Evolutionary conservation across 2,888 invertebrate species (phyloP), one percentile per base, ranked within the genome.

Genomic region (Lithophane leautieri): DNA sequence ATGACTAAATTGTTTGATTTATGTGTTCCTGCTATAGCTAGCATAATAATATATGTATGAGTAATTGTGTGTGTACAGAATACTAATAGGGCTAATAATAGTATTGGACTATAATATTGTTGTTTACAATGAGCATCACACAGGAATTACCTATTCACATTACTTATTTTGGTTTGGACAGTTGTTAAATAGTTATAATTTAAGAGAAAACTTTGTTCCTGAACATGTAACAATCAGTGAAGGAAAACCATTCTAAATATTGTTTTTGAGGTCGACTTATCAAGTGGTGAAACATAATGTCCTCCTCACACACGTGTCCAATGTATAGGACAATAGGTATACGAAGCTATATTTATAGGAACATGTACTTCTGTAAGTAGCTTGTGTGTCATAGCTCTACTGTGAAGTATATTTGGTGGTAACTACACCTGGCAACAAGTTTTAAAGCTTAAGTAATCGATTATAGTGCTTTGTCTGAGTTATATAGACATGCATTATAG

Each of bases 191-290:
- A 62, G 14, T 76, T 54, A 80, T 60, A 47, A 73, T 52, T 68
- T 12, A 44, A 73, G 63, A 73, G 76, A 84, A 82, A 82, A 76
- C 84, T 54, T 67, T 61, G 68, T 83, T 81, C 77, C 78, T 72
- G 68, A 50, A 65, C 44, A 52, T 62, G 44, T 56, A 68, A 73
- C 78, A 73, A 78, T 70, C 78, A 62, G 58, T 71, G 67, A 78
- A 87, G 88, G 86, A 87, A 87, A 87, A 87, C 78, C 58, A 67
- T 83, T 78, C 56, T 56, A 76, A 79, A 83, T 82, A 76, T 62
- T 82, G 72, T 79, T 84, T 81, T 77, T 80, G 76, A 86, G 87
- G 83, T 76, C 62, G 47, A 75, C 34, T 78, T 87, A 86, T 83
- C 83, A 75, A 61, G 42, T 62, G 68, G 62, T 70, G 79, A 62